phyloP scores from a whole-genome alignment of 92 coral and sea anemone species.

The Virgularia gustaviana region DNA sequence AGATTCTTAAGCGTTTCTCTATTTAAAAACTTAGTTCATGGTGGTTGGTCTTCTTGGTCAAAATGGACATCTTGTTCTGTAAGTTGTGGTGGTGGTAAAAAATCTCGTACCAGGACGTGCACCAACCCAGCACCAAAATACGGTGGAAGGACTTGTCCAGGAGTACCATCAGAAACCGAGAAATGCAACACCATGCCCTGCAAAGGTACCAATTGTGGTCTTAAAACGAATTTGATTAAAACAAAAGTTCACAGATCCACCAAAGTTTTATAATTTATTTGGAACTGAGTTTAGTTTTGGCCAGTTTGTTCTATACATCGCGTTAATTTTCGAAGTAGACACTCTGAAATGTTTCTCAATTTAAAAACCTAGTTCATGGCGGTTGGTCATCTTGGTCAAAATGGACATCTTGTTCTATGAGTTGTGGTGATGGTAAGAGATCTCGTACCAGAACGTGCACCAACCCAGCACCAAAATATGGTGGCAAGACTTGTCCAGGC shows the following conservation, averaged over 20 bases:
- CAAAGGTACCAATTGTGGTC: background rate
- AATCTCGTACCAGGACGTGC: constrained; percentile 23
- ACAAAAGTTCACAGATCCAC: too few relatives aligned
- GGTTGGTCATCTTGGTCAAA: constrained; percentile 10
- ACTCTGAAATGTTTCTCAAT: background rate
- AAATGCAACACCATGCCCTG: background rate
- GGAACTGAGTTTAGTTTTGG: too few relatives aligned
- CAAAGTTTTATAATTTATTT: too few relatives aligned
- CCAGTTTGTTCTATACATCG: too few relatives aligned
- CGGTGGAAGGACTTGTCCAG: constrained; percentile 21
- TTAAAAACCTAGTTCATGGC: background rate
- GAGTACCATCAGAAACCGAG: background rate
- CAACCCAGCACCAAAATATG: constrained; percentile 1
- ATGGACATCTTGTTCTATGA: background rate
- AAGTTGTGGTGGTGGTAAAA: constrained; percentile 9
- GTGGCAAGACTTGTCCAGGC: constrained; percentile 23
- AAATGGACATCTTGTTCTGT: constrained; percentile 22
- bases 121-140: constrained; percentile 11
- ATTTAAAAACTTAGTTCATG: background rate
- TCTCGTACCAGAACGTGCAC: constrained; percentile 13
- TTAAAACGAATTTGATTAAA: too few relatives aligned
- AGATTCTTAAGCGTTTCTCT: background rate
- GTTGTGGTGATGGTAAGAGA: background rate
- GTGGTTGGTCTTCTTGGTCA: constrained; percentile 32
- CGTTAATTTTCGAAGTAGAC: too few relatives aligned